Evolutionary conservation across 2,113 vertebrate species (phyloP).

Genomic region (Ornithorhynchus anatinus): DNA sequence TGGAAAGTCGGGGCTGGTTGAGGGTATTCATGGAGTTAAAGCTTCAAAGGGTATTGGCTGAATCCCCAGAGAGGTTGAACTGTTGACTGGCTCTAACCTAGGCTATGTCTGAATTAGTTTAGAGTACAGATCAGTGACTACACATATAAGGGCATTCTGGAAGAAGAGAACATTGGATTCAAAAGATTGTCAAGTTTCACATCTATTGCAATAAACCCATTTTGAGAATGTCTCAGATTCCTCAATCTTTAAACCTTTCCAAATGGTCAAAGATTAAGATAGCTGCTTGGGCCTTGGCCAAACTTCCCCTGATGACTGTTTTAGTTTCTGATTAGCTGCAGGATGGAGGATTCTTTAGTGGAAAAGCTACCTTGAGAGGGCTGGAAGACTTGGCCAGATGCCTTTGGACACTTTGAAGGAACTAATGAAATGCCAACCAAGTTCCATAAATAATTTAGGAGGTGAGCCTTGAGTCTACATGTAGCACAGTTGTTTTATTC

Average conservation of each 20-base stretch:
- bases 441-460: slow-evolving; percentile 62
- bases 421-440: slow-evolving; percentile 50
- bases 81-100: too few relatives aligned
- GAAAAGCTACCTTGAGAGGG: slow-evolving; percentile 50
- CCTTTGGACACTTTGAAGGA: slow-evolving; percentile 52
- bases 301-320: slow-evolving; percentile 3
- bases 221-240: neutral
- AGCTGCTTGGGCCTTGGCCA: neutral
- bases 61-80: too few relatives aligned
- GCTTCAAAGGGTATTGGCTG: too few relatives aligned
- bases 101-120: too few relatives aligned
- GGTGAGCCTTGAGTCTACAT: slow-evolving; percentile 49
- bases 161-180: too few relatives aligned
- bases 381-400: slow-evolving; percentile 53
- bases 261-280: neutral
- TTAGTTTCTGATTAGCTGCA: slow-evolving; percentile 2
- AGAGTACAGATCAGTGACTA: too few relatives aligned
- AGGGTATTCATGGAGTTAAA: too few relatives aligned
- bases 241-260: neutral
- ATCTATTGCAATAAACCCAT: neutral
- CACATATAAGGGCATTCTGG: too few relatives aligned
- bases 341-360: slow-evolving; percentile 58
- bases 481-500: neutral
- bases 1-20: too few relatives aligned
- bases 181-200: too few relatives aligned